Evolutionary conservation across 2,888 invertebrate species (phyloP).

Genomic region (Galerucella pusilla): DNA sequence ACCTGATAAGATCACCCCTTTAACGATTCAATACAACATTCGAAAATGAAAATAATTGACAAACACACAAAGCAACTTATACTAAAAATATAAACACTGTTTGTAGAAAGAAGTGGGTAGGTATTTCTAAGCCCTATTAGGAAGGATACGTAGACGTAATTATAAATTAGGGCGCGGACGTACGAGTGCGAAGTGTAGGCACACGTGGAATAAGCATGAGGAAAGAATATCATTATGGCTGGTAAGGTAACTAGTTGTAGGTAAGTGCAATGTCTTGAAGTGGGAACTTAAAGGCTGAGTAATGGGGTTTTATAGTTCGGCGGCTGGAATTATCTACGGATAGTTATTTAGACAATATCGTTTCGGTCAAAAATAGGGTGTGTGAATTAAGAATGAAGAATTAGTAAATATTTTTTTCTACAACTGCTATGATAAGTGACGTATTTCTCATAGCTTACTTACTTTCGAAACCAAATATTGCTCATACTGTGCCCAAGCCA

Average conservation of each 20-base stretch:
- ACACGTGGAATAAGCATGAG: constrained; percentile 3
- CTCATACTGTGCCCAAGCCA: too few species aligned
- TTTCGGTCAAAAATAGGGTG: too few species aligned
- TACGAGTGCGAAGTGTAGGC: constrained; percentile 14
- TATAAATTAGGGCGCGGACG: constrained; percentile 4
- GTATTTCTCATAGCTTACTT: too few species aligned
- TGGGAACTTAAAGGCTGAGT: constrained; percentile 5
- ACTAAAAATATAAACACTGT: constrained; percentile 1
- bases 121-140: constrained; percentile 12
- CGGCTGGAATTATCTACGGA: background rate
- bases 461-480: too few species aligned
- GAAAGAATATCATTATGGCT: constrained; percentile 14
- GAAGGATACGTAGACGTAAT: constrained; percentile 7
- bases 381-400: too few species aligned
- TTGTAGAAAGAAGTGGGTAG: constrained; percentile 7
- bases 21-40: background rate
- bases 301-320: constrained; percentile 9
- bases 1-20: background rate
- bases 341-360: too few species aligned
- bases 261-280: constrained; percentile 4
- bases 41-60: constrained; percentile 11
- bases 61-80: background rate
- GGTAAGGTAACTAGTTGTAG: constrained; percentile 17
- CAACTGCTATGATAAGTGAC: too few species aligned
- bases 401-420: too few species aligned